Evolutionary conservation across 2,888 invertebrate genomes (phyloP).

Genomic region (Macrosiphum euphorbiae): DNA sequence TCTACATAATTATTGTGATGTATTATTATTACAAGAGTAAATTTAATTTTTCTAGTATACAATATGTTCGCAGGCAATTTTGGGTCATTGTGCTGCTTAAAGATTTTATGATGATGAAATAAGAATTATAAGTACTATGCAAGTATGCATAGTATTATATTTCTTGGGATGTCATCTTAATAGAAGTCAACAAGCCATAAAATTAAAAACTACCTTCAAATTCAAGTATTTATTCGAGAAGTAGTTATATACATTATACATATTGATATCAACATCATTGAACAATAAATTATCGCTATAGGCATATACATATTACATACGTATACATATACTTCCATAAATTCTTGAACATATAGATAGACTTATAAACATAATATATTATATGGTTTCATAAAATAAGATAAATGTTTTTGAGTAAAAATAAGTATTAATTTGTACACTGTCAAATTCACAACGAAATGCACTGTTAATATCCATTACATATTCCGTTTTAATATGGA

Average conservation of each 20-base stretch:
- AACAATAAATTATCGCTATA: background rate
- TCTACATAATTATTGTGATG: background rate
- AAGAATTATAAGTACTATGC: background rate
- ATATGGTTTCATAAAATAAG: background rate
- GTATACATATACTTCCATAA: background rate
- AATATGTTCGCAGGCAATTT: background rate
- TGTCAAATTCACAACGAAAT: background rate
- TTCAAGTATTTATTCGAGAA: background rate
- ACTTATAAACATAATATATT: background rate
- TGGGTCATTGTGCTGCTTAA: background rate
- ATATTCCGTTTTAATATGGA: background rate
- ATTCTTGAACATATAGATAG: background rate
- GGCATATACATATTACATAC: background rate
- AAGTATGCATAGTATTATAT: background rate
- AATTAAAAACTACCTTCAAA: conserved; percentile 32
- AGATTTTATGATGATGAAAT: conserved; percentile 6
- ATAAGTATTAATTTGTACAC: background rate
- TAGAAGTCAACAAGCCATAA: conserved; percentile 19
- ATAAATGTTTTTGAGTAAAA: background rate
- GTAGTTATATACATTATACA: background rate
- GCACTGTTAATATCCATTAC: no score
- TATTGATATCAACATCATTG: background rate
- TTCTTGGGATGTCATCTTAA: background rate
- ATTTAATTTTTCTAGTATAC: background rate
- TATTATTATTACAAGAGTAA: background rate